Evolutionary conservation across 2,888 invertebrate genomes (phyloP).

Genomic region (Bedellia somnulentella): DNA sequence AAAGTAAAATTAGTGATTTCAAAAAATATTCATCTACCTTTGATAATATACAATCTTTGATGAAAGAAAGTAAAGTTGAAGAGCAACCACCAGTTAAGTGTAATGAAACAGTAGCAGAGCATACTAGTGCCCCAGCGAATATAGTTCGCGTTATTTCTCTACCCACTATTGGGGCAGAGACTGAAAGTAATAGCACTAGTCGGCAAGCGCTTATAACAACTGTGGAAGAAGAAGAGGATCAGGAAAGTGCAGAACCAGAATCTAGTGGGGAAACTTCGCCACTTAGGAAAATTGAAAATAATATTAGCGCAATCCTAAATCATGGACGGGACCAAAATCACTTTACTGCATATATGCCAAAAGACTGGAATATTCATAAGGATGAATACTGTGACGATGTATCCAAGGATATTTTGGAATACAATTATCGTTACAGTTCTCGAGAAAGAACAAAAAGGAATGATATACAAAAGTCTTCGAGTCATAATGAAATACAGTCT

Average conservation of each 20-base stretch:
- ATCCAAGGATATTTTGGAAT: constrained; percentile 53
- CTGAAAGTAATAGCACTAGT: constrained; percentile 48
- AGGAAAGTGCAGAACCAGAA: constrained; percentile 63
- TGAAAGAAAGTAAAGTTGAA: constrained; percentile 70
- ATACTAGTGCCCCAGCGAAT: constrained; percentile 63
- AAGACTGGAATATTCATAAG: constrained; percentile 63
- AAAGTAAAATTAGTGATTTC: constrained; percentile 62
- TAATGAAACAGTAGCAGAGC: constrained; percentile 64
- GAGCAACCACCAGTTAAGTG: constrained; percentile 50
- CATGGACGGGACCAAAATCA: constrained; percentile 58
- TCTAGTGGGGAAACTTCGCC: constrained; percentile 68
- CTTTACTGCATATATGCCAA: constrained; percentile 54
- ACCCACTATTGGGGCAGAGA: constrained; percentile 64
- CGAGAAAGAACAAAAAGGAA: constrained; percentile 55
- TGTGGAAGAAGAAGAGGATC: constrained; percentile 72
- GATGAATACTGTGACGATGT: constrained; percentile 59
- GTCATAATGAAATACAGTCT: constrained; percentile 64
- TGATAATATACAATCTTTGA: constrained; percentile 74
- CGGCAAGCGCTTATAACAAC: constrained; percentile 70
- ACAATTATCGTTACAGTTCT: constrained; percentile 55
- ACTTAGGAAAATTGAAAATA: constrained; percentile 70
- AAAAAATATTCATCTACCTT: constrained; percentile 76
- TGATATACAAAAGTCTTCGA: constrained; percentile 64
- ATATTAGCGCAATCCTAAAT: constrained; percentile 70
- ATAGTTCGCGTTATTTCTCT: constrained; percentile 70